Percentiles rank a stretch among this genome's conserved stretches.
Conservation (phyloP, 2,888 invertebrate species). For the Protula sp. region DNA sequence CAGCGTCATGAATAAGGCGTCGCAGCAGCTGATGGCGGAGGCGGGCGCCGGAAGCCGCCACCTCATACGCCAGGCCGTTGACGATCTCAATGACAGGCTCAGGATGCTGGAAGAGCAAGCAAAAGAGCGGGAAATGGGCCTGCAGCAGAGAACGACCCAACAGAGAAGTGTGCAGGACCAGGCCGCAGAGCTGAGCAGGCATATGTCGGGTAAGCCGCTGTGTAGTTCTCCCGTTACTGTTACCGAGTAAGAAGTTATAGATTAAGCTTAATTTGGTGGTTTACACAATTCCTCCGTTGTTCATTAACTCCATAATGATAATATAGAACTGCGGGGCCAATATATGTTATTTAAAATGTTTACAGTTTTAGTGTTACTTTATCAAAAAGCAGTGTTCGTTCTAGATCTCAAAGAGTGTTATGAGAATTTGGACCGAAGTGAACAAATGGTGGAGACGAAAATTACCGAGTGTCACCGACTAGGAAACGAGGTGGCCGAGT, state of each 20-base stretch:
- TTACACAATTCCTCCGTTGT: too few species aligned
- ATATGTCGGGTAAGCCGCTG: neutral
- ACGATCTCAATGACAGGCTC: constrained; percentile 34
- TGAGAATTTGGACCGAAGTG: constrained; percentile 21
- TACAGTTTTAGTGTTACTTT: too few species aligned
- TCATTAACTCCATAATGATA: too few species aligned
- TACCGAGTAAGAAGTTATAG: too few species aligned
- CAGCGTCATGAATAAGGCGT: constrained; percentile 29
- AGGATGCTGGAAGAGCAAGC: constrained; percentile 35
- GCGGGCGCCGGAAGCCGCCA: constrained; percentile 31
- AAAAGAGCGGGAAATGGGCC: constrained; percentile 26
- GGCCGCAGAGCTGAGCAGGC: neutral
- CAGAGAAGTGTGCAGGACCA: neutral
- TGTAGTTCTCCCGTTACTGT: too few species aligned
- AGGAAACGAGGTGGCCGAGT: constrained; percentile 30
- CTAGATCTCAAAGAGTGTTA: constrained; percentile 18
- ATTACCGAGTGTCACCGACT: constrained; percentile 26
- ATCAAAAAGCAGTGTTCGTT: neutral
- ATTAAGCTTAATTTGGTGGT: too few species aligned
- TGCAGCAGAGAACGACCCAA: neutral
- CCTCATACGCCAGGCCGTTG: constrained; percentile 34
- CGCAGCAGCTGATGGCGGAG: constrained; percentile 31
- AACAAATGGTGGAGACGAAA: constrained; percentile 29
- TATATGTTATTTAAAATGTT: too few species aligned
- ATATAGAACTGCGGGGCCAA: too few species aligned